Base-by-base conservation (phyloP, 2,888 invertebrate genomes). In the Dynastes hyllus region DNA sequence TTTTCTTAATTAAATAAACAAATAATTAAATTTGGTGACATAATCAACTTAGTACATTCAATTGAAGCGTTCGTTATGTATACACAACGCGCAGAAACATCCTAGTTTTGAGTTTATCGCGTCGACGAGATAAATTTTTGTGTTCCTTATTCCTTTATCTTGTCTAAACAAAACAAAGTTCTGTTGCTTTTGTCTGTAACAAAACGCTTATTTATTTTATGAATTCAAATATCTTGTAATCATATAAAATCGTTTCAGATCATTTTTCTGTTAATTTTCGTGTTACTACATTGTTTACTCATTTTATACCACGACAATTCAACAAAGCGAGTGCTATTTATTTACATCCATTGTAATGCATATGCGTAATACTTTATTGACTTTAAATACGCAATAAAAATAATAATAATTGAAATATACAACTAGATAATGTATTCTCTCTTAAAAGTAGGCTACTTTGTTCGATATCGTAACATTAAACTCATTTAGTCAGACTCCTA, bases 121-220 rank as follows among this genome's bases (percentile, higher is more conserved):
- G 3, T 22, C 27, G 8, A n/a, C 29, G 37, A 40, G 50, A 32
- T 71, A 53, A 22, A 58, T 37, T 40, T 55, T 71, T 58, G 58
- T 71, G 29, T 70, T 71, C 58, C 55, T 76, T 58, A 22, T 22
- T 16, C 9, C 22, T 58, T 76, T 66, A 66, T 67, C 55, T 66
- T 51, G 76, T 66, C 22, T 50, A 66, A 76, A 76, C 66, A 76
- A 66, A 76, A 76, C 76, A 76, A 76, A 76, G 76, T 63, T 66
- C 76, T 51, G 32, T 4, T 40, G 16, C 16, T 58, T 71, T 58
- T 40, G 27, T 37, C 32, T 13, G 13, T 27, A 76, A 66, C 45
- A 37, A 76, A 40, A 76, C 61, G 69, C 6, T 16, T 29, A 51
- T n/a, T 45, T 11, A 45, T 11, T 22, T 45, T 67, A 45, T 67